Base-by-base conservation (phyloP, 2,888 invertebrate species). In the Notocelia uddmanniana region DNA sequence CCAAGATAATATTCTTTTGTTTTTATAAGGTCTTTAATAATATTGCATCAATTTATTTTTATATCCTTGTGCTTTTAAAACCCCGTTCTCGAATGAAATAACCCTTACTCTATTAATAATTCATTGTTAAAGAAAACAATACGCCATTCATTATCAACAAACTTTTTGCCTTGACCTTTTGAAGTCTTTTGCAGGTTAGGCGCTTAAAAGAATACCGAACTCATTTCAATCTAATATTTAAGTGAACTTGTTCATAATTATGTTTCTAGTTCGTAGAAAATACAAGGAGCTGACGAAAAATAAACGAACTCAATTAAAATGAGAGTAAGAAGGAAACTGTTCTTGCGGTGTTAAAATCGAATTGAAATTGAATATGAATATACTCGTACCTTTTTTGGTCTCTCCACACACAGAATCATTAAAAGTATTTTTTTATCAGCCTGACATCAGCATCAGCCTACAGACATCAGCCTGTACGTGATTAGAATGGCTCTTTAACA, bases 271-370 rank as follows among this genome's bases (percentile, higher is more conserved):
- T 19, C 15, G 37, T 23, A 23, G 37, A 50, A 57, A 62, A 69
- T 54, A 69, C 26, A 45, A 60, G 50, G 52, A 67, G 59, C 59
- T 68, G 19, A 45, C 15, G 50, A 68, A 57, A 45, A 59, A 68
- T 26, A 67, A 63, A 57, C 45, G 34, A 59, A 52, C 70, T 58
- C 41, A 70, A 70, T 59, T 59, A 64, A 66, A 70, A 23, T 19
- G 34, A 54, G 50, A 70, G 52, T 41, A 70, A 70, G 52, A n/a
- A 45, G 45, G n/a, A 45, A 45, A 45, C n/a, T n/a, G 45, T 45
- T n/a, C n/a, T 45, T 15, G n/a, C 6, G n/a, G 45, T 15, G 41
- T 0, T 45, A 8, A 45, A 45, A 45, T 45, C 45, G 45, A 2
- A 45, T 45, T 45, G 8, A 45, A 8, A 45, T n/a, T 45, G 5